Base-by-base conservation (phyloP, 2,888 invertebrate genomes). In the Scaptomyza flava region DNA sequence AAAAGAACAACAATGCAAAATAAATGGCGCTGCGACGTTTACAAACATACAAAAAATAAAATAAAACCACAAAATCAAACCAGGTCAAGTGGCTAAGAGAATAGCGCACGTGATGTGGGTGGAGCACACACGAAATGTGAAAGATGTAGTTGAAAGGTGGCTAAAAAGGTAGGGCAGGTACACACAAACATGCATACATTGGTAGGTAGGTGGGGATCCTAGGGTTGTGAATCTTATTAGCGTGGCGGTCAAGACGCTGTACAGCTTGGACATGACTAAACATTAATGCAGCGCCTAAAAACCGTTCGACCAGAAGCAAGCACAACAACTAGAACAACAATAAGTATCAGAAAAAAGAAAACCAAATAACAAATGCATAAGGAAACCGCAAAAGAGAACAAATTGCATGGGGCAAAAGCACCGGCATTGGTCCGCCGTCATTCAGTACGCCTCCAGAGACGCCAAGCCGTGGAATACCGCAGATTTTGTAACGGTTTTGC, bases 51-150 rank as follows among this genome's bases (percentile, higher is more conserved):
- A 33, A 4, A n/a, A 5, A 27, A 23, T 23, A 23, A 27, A 27
- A 27, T 0, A 6, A 27, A 27, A 27, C 6, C 12, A 36, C 34
- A 36, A 74, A 82, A 77, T 66, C 70, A 78, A 82, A 87, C 76
- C 87, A 84, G 82, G 82, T 75, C 87, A 87, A 82, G 84, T 82
- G 79, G 79, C 63, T 42, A 45, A 46, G 48, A 68, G 46, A 68
- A 75, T 51, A 53, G 62, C 11, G 67, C 72, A 68, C 72, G 65
- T 77, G 68, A 79, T 75, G 71, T 51, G 65, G 36, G 30, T 33
- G 27, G 9, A 14, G 38, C 14, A 38, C 14, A 38, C 14, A 38
- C 14, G 14, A 14, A 7, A 14, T 2, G 34, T n/a, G 36, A 14
- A 17, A 1, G 33, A 23, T 23, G 36, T 9, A 20, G 9, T 30